Base-by-base conservation (phyloP, 53 echinoderm and acorn worm genomes). In the Hippasteria phrygiana region DNA sequence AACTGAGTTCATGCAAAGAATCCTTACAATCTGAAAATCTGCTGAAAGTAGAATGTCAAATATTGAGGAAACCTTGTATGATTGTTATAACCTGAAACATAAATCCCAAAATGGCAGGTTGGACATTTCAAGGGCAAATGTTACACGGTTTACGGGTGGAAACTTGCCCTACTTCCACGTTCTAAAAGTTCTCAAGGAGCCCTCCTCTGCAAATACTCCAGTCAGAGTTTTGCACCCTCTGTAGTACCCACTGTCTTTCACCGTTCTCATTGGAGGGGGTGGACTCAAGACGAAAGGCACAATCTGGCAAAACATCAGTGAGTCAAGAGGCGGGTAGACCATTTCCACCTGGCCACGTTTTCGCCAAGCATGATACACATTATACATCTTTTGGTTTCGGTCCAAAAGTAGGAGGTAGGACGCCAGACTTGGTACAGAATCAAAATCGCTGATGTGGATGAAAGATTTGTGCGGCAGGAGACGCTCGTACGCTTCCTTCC, bases 391-490 rank as follows among this genome's bases (percentile, higher is more conserved):
- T 46, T 95, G 86, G 53, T 95, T 87, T 22, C 18, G 11, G 63
- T 59, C 39, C 0, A 80, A 29, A 39, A 27, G 7, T 24, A 26
- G 39, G 36, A 80, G 63, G 74, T 95, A 91, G 63, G 93, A 76
- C 13, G 91, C 93, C 6, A 93, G 90, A 3, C 77, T 87, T 72
- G 81, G 69, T 39, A 48, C 64, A 0, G 91, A 91, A 1, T 88
- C 77, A 65, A 95, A 93, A 69, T 95, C 93, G 42, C 91, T 77
- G 63, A 93, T 74, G 77, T 94, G 94, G 50, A 94, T 83, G 71
- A 94, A 94, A 12, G 94, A 94, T 64, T 92, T 92, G 0, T 93
- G 96, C 0, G 96, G 96, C 2, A 92, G 73, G 16, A 95, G 78
- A 12, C 89, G 89, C 55, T 95, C 93, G 84, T 93, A 93, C 1